phyloP scores from a whole-genome alignment of 2,888 invertebrate species.

The Eristalis intricaria region DNA sequence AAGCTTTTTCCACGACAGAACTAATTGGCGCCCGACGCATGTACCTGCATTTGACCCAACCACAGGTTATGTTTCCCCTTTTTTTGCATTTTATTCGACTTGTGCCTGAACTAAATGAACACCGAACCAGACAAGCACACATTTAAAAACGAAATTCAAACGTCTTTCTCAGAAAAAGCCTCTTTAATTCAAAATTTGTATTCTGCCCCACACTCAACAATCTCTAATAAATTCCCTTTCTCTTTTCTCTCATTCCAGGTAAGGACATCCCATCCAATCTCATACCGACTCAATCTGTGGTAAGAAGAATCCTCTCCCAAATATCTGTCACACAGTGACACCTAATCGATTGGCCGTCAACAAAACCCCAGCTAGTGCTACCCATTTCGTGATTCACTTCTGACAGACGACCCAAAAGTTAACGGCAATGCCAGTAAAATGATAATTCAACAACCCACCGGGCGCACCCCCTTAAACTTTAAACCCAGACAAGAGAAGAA shows the following conservation, averaged over 20 bases:
- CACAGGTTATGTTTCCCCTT: too few relatives aligned
- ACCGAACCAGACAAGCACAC: too few relatives aligned
- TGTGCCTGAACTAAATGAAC: too few relatives aligned
- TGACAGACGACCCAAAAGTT: background rate
- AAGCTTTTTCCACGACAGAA: too few relatives aligned
- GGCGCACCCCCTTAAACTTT: constrained; percentile 37
- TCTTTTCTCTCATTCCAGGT: background rate
- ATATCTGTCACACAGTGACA: background rate
- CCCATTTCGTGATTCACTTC: background rate
- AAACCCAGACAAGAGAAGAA: background rate
- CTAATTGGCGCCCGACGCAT: too few relatives aligned
- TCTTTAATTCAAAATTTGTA: background rate
- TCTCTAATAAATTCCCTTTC: background rate
- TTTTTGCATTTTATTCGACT: too few relatives aligned
- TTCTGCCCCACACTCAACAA: background rate
- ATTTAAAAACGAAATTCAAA: too few relatives aligned
- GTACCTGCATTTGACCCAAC: too few relatives aligned
- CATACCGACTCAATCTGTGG: background rate
- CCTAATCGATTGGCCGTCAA: background rate
- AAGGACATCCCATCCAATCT: background rate
- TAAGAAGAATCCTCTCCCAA: background rate
- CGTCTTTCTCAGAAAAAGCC: background rate
- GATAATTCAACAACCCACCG: background rate
- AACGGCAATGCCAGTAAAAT: background rate
- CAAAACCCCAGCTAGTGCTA: background rate